Conservation (phyloP, 2,888 invertebrate genomes). For the Torymus aiolomorphi region DNA sequence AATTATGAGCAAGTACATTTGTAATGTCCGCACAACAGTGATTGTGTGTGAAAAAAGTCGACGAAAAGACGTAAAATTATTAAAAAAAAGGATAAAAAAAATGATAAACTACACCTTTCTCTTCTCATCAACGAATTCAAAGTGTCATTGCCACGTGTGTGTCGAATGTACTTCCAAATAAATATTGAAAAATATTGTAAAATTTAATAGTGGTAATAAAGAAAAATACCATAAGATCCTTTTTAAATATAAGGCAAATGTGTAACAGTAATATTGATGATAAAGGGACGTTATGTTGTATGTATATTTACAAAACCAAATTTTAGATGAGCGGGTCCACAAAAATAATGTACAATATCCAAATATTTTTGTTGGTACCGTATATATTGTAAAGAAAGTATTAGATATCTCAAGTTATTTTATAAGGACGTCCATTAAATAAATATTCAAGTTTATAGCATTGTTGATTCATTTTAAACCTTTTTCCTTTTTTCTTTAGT, state of each 20-base stretch:
- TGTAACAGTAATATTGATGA: constrained; percentile 11
- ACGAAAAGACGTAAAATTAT: not conserved
- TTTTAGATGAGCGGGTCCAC: constrained; percentile 56
- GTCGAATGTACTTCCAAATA: constrained; percentile 42
- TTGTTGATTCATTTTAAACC: constrained; percentile 31
- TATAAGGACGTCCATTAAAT: constrained; percentile 70
- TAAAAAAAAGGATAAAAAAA: constrained; percentile 12
- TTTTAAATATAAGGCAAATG: constrained; percentile 2
- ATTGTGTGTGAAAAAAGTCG: constrained; percentile 16
- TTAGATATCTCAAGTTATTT: constrained; percentile 69
- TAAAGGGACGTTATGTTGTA: constrained; percentile 37
- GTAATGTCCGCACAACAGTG: not conserved
- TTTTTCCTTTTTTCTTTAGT: not conserved
- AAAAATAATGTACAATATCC: constrained; percentile 58
- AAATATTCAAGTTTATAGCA: constrained; percentile 67
- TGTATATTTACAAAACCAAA: constrained; percentile 54
- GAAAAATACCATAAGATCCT: constrained; percentile 3
- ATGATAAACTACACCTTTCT: constrained; percentile 43
- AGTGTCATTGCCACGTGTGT: constrained; percentile 36
- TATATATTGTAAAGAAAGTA: constrained; percentile 67
- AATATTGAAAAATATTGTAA: constrained; percentile 23
- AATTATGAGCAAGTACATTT: constrained; percentile 20
- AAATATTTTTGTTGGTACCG: constrained; percentile 70
- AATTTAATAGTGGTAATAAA: constrained; percentile 31
- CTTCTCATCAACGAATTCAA: constrained; percentile 56